A percentile compares a stretch with the other conserved stretches of the same genome.
Conservation (phyloP, 2,797 vertebrate genomes). For the Vireo griseus region DNA sequence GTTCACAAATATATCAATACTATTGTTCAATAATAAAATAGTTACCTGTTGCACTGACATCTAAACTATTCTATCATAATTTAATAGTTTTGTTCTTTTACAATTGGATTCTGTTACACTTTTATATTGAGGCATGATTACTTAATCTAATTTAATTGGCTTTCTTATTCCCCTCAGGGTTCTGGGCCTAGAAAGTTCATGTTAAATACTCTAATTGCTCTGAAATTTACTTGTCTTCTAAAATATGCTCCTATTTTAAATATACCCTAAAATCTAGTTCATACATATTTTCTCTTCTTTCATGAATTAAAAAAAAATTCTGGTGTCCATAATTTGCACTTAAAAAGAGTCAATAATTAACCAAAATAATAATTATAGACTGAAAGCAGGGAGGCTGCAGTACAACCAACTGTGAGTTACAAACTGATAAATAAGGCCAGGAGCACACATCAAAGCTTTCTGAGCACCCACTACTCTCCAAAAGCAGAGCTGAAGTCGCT, state of each 20-base stretch:
- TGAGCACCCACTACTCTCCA: neutral
- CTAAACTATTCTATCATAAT: slow-evolving; percentile 47
- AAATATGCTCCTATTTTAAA: slow-evolving; percentile 62
- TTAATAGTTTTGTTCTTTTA: slow-evolving; percentile 67
- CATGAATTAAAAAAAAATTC: slow-evolving; percentile 23
- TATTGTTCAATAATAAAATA: slow-evolving; percentile 5
- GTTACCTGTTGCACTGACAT: slow-evolving; percentile 50
- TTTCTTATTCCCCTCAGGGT: slow-evolving; percentile 70
- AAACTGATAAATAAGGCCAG: slow-evolving; percentile 28
- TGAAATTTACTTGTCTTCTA: slow-evolving; percentile 64
- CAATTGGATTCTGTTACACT: slow-evolving; percentile 63
- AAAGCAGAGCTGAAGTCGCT: neutral
- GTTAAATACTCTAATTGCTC: slow-evolving; percentile 77
- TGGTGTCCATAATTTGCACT: slow-evolving; percentile 64
- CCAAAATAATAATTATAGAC: slow-evolving; percentile 54
- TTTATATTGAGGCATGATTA: slow-evolving; percentile 72
- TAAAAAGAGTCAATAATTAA: slow-evolving; percentile 67
- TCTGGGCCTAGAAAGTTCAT: slow-evolving; percentile 70
- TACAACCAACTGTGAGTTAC: neutral
- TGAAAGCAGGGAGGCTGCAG: neutral
- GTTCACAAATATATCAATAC: neutral
- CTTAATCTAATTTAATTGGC: slow-evolving; percentile 78
- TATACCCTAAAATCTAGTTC: slow-evolving; percentile 59
- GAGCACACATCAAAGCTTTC: slow-evolving; percentile 57
- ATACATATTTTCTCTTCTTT: slow-evolving; percentile 53